Conservation (phyloP, 2,797 vertebrate genomes). For the Bovichtus variegatus region DNA sequence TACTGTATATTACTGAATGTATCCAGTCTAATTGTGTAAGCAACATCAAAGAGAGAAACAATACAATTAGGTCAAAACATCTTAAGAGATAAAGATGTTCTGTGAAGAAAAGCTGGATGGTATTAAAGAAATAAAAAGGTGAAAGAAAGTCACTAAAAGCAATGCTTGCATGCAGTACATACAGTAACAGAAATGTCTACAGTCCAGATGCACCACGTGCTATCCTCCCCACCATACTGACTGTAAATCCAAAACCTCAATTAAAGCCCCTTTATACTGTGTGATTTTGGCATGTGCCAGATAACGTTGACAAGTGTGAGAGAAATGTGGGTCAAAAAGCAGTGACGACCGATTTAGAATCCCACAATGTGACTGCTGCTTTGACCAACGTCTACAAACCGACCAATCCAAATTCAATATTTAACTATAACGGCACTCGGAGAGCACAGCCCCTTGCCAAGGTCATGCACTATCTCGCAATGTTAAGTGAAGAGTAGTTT, state of each 20-base stretch:
- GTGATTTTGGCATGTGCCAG: too few relatives aligned
- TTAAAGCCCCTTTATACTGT: too few relatives aligned
- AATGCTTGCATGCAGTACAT: background rate
- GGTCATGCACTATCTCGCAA: too few relatives aligned
- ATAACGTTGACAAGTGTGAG: too few relatives aligned
- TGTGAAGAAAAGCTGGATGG: background rate
- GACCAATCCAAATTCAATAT: too few relatives aligned
- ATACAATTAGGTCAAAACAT: background rate
- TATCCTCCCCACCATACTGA: background rate
- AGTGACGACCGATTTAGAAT: too few relatives aligned
- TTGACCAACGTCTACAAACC: too few relatives aligned
- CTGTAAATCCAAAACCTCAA: background rate
- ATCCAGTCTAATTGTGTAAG: background rate
- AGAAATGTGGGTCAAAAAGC: too few relatives aligned
- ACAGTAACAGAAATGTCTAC: background rate
- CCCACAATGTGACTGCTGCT: too few relatives aligned
- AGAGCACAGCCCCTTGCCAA: too few relatives aligned
- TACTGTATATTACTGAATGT: background rate
- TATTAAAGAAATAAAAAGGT: background rate
- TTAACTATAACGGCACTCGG: too few relatives aligned
- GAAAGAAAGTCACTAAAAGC: background rate
- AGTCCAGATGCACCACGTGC: background rate
- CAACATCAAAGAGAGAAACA: background rate
- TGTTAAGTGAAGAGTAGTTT: too few relatives aligned
- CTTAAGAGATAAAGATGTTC: background rate